Evolutionary conservation across 2,113 vertebrate species (phyloP), one percentile per base, ranked within the genome.

Genomic region (Oriolus oriolus): DNA sequence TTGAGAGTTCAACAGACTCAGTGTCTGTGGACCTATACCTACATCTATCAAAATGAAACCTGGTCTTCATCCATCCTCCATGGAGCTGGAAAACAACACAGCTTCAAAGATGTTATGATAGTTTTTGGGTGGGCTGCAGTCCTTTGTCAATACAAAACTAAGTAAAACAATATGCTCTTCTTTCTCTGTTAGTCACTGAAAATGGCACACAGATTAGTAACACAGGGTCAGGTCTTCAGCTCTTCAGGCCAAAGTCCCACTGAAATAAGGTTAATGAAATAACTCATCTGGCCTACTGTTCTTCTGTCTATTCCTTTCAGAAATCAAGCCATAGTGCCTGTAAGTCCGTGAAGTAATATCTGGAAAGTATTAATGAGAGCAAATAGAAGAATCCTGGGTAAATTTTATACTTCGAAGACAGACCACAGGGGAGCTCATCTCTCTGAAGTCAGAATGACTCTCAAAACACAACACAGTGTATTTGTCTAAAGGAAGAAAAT

Each of bases 401-500:
- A 70, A 78, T 41, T 68, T 76, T 78, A 31, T 37, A 53, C 54
- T 86, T 89, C 3, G 7, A 90, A 93, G 63, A 54, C 3, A 89
- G 75, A 74, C 30, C n/a, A 81, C 52, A 76, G 41, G 53, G 73
- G 68, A 94, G 56, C 35, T 79, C 27, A 87, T 56, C 18, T 52
- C 57, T 56, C 54, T 80, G 54, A 93, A 94, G 47, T 41, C 64
- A 87, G 74, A 81, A 83, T 45, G 35, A 35, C 42, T 69, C 41
- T 88, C 64, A 84, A 52, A 78, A 60, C 37, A 85, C 21, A 47
- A 39, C 33, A 60, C 30, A 39, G 31, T 86, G 54, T 77, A 61
- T 78, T 70, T 90, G 45, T 66, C 41, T 87, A 85, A 87, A 81
- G 89, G 94, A 95, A 91, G 73, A 92, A 82, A 76, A 81, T 21